Percentiles rank a stretch among this genome's conserved stretches.
phyloP scores from a whole-genome alignment of 2,797 vertebrate species.

The Fringilla coelebs region DNA sequence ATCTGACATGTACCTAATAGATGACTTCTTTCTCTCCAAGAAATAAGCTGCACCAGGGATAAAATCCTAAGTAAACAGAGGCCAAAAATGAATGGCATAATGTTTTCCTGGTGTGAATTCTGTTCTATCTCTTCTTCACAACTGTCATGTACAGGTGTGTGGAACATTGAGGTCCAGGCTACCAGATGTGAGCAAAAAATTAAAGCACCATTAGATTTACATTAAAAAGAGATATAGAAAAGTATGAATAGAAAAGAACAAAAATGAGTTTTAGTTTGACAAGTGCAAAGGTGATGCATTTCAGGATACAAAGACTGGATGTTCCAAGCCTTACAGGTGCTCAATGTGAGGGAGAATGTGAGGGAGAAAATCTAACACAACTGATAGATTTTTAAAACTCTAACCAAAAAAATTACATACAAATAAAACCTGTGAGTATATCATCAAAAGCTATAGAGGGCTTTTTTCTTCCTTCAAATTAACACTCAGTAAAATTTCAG shows the following conservation, averaged over 20 bases:
- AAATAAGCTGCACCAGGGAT: neutral
- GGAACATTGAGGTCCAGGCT: neutral
- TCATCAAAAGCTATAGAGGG: rapidly evolving
- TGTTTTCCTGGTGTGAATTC: neutral
- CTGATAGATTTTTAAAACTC: neutral
- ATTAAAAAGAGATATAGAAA: neutral
- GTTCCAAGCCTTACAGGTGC: neutral
- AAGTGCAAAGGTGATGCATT: neutral
- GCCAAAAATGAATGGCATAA: neutral
- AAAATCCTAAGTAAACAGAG: neutral
- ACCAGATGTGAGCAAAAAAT: neutral
- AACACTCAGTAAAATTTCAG: neutral
- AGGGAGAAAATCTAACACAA: neutral
- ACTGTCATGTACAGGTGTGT: neutral
- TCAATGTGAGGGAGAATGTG: neutral
- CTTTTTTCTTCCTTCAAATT: rapidly evolving
- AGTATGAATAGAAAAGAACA: neutral
- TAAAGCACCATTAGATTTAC: neutral
- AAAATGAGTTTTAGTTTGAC: neutral
- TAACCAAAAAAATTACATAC: neutral
- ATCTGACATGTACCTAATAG: neutral
- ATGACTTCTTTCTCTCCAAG: neutral
- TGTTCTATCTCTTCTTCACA: neutral
- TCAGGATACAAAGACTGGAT: neutral
- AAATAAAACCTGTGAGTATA: neutral